A percentile compares a stretch with the other conserved stretches of the same genome.
Conservation (phyloP, 1,140 invertebrate genomes). For the Asbolus verrucosus region DNA sequence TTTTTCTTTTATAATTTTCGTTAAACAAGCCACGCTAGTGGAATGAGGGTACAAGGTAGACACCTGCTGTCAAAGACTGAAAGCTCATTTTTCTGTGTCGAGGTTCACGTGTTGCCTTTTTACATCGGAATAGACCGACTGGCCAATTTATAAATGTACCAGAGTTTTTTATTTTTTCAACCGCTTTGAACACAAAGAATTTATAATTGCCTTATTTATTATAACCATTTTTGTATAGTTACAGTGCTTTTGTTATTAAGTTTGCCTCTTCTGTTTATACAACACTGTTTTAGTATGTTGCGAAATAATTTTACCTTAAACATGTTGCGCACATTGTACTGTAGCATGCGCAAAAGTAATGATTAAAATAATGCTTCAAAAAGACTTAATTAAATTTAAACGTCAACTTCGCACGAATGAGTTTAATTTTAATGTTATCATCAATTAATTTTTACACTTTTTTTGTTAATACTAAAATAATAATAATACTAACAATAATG, state of each 20-base stretch:
- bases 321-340: conserved; percentile 42
- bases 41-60: conserved; percentile 40
- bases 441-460: too few relatives aligned
- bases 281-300: conserved; percentile 1
- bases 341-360: conserved; percentile 60
- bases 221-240: background rate
- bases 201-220: conserved; percentile 44
- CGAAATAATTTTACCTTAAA: conserved; percentile 11
- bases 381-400: conserved; percentile 35
- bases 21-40: conserved; percentile 38
- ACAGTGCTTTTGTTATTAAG: too few relatives aligned
- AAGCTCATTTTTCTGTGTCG: conserved; percentile 57
- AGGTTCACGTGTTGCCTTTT: conserved; percentile 50
- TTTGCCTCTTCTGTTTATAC: background rate
- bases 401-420: background rate
- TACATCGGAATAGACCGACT: conserved; percentile 46
- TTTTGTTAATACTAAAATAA: too few relatives aligned
- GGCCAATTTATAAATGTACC: conserved; percentile 54
- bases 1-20: conserved; percentile 43
- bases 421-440: background rate
- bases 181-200: conserved; percentile 35
- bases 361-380: conserved; percentile 53
- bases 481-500: too few relatives aligned
- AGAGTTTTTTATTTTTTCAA: conserved; percentile 14
- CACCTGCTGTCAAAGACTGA: conserved; percentile 53